phyloP scores from a whole-genome alignment of 2,888 invertebrate genomes.

The Cryptocephalus moraei region DNA sequence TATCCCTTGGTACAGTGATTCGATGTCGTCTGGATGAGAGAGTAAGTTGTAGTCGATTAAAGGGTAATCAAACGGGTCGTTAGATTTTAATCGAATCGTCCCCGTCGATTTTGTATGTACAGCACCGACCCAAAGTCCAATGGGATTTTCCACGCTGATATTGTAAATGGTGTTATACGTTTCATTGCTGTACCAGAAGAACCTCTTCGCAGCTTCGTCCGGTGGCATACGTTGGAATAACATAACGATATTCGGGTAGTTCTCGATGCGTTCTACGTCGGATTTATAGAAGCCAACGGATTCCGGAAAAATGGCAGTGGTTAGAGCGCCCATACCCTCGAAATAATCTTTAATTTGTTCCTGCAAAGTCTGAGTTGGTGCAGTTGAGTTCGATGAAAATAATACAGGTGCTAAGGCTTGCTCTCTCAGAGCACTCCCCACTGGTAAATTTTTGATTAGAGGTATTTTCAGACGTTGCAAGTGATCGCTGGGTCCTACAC shows the following conservation, averaged over 20 bases:
- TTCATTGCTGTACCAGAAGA: conserved; percentile 17
- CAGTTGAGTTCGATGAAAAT: conserved; percentile 54
- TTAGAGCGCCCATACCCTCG: conserved; percentile 9
- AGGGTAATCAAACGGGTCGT: conserved; percentile 33
- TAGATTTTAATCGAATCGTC: conserved; percentile 41
- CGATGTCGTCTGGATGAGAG: conserved; percentile 41
- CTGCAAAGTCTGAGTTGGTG: conserved; percentile 1
- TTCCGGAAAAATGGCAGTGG: not conserved
- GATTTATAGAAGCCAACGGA: conserved; percentile 3
- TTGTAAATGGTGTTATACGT: conserved; percentile 30
- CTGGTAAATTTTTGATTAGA: conserved; percentile 54
- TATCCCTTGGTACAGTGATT: conserved; percentile 42
- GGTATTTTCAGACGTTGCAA: conserved; percentile 47
- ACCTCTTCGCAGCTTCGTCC: conserved; percentile 5
- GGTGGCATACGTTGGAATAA: not conserved
- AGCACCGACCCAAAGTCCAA: conserved; percentile 18
- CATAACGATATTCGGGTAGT: conserved; percentile 2
- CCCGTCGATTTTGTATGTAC: conserved; percentile 40
- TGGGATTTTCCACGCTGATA: conserved; percentile 22
- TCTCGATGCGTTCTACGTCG: not conserved
- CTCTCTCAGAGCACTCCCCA: conserved; percentile 69
- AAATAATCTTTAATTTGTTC: conserved; percentile 44
- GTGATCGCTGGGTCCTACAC: conserved; percentile 57
- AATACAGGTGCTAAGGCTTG: conserved; percentile 59
- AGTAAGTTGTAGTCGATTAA: conserved; percentile 58